Conservation (phyloP, 2,797 vertebrate species). For the Sternotherus odoratus region DNA sequence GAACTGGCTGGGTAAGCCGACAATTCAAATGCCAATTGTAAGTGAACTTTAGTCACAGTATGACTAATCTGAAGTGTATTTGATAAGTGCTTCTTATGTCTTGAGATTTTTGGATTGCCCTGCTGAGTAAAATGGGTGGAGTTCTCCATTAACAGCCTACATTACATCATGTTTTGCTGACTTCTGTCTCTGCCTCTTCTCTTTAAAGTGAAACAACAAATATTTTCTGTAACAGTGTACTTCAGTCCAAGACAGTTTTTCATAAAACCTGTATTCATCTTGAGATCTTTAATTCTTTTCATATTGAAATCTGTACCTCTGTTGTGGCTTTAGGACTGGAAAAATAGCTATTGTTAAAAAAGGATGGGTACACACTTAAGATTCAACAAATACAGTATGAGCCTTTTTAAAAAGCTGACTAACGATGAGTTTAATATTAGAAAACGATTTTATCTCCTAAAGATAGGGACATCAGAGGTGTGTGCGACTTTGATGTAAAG, state of each 20-base stretch:
- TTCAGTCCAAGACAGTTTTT: background rate
- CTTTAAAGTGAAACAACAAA: background rate
- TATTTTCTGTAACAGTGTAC: rapidly evolving
- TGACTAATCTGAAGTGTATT: constrained; percentile 36
- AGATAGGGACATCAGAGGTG: background rate
- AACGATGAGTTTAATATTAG: background rate
- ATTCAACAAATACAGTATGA: background rate
- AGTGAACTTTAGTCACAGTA: background rate
- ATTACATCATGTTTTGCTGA: background rate
- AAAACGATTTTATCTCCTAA: background rate
- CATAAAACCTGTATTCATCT: background rate
- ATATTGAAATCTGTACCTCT: background rate
- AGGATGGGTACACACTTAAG: background rate
- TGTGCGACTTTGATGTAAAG: background rate
- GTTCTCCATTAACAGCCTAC: background rate
- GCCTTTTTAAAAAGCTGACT: background rate
- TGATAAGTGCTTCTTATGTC: background rate
- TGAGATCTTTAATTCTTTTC: background rate
- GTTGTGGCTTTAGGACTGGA: background rate
- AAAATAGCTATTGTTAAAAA: background rate
- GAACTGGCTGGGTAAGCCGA: background rate
- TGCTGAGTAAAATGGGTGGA: background rate
- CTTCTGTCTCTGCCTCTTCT: background rate
- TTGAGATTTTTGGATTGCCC: constrained; percentile 26
- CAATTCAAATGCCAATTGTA: background rate